Conservation (phyloP, 1,140 invertebrate genomes). For the Macrostomum lignano region DNA sequence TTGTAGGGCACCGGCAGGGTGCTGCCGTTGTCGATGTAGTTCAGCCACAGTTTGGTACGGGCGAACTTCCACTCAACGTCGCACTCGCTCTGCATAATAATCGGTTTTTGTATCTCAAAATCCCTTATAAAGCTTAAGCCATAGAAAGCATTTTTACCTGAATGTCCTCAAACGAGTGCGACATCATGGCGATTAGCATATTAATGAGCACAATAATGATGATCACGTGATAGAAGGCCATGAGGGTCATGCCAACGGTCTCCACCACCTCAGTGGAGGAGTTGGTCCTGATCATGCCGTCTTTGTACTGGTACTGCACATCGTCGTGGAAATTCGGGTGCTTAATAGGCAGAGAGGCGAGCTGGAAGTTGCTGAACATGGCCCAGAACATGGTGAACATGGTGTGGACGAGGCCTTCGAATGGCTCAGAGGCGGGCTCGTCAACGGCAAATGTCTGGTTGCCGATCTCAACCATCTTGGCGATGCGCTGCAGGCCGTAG, state of each 20-base stretch:
- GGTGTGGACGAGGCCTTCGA: too few relatives aligned
- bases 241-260: constrained; percentile 32
- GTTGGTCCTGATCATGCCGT: too few relatives aligned
- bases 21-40: constrained; percentile 62
- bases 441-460: neutral
- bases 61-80: constrained; percentile 81
- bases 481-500: constrained; percentile 18
- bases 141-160: too few relatives aligned
- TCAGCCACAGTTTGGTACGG: constrained; percentile 61
- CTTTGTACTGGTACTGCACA: too few relatives aligned
- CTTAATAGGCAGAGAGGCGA: too few relatives aligned
- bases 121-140: too few relatives aligned
- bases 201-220: constrained; percentile 10
- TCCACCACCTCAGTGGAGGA: constrained; percentile 19
- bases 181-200: constrained; percentile 12
- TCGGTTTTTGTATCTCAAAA: too few relatives aligned
- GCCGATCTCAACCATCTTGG: neutral
- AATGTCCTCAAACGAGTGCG: constrained; percentile 11
- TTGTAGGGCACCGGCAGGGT: constrained; percentile 67
- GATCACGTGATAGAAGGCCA: constrained; percentile 15
- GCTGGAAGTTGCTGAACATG: too few relatives aligned
- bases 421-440: too few relatives aligned
- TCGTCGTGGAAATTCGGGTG: too few relatives aligned
- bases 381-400: constrained; percentile 47
- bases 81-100: constrained; percentile 57